Percentiles rank a stretch among this genome's conserved stretches.
Evolutionary conservation across 2,888 invertebrate genomes (phyloP).

Genomic region (Myopa testacea): DNA sequence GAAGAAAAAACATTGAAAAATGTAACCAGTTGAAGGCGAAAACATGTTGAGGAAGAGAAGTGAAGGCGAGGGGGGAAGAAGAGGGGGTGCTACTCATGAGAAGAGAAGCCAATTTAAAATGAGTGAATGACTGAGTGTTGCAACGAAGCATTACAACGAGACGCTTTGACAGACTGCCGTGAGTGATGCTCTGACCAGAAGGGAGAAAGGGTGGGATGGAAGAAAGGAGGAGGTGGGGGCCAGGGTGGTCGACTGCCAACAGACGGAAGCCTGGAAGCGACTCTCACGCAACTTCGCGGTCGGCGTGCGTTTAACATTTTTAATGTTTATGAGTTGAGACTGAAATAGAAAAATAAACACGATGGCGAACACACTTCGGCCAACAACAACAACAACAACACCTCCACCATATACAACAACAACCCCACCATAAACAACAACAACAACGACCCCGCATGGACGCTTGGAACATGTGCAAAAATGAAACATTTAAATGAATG

Average conservation of each 20-base stretch:
- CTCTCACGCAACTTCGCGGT: background rate
- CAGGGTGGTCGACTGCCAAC: slow-evolving; percentile 5
- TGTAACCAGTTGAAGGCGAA: background rate
- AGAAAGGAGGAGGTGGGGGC: background rate
- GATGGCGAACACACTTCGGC: slow-evolving; percentile 2
- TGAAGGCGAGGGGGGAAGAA: background rate
- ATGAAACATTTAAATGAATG: slow-evolving; percentile 32
- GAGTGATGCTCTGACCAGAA: background rate
- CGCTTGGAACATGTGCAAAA: slow-evolving; percentile 18
- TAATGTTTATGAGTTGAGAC: slow-evolving; percentile 33
- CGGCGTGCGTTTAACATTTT: background rate
- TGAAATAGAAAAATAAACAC: slow-evolving; percentile 28
- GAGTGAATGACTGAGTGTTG: slow-evolving; percentile 19
- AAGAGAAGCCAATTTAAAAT: slow-evolving; percentile 1
- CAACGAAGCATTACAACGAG: slow-evolving; percentile 33
- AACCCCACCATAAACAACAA: background rate
- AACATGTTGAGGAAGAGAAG: background rate
- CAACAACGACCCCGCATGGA: background rate
- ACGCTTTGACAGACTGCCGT: slow-evolving; percentile 19
- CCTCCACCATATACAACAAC: background rate
- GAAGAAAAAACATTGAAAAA: slow-evolving; percentile 15
- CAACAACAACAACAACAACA: slow-evolving; percentile 16
- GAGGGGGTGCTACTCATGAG: background rate
- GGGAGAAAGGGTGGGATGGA: background rate
- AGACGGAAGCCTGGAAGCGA: background rate